Evolutionary conservation across 1,140 invertebrate species (phyloP).

Genomic region (Rhagoletis pomonella): DNA sequence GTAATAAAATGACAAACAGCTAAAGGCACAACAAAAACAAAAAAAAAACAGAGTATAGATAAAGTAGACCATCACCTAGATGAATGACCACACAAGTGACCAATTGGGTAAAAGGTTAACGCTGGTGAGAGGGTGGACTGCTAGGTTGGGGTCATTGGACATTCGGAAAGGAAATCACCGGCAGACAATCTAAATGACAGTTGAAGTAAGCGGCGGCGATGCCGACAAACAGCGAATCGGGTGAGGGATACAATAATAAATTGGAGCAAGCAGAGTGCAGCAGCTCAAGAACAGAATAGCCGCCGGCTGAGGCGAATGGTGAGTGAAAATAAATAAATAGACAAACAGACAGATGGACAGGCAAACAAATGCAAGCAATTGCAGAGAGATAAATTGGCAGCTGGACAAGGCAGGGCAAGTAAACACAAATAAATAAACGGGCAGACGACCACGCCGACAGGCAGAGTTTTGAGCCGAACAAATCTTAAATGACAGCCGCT

Average conservation of each 20-base stretch:
- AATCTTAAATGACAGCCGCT: conserved; percentile 39
- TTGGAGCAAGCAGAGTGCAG: not conserved
- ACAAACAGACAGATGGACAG: conserved; percentile 21
- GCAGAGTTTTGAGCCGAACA: not conserved
- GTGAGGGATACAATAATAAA: not conserved
- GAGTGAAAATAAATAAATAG: conserved; percentile 39
- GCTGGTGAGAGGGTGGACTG: not conserved
- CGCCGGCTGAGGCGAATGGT: not conserved
- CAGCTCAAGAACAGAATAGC: no score
- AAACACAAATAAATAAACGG: not conserved
- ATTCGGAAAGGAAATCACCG: conserved; percentile 10
- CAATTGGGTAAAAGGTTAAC: conserved; percentile 34
- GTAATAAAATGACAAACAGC: not conserved
- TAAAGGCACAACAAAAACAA: not conserved
- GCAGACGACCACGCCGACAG: not conserved
- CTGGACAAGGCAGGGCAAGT: not conserved
- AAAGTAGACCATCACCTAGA: not conserved
- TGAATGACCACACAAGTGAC: conserved; percentile 50
- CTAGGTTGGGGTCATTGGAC: not conserved
- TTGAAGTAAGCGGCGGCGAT: conserved; percentile 7
- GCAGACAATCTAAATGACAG: conserved; percentile 48
- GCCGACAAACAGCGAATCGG: not conserved
- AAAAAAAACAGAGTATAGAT: not conserved
- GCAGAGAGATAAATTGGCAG: not conserved
- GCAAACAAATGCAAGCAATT: not conserved